These are phyloP conservation scores for Galeopterus variegatus DNA, from an alignment of 2,113 vertebrate genomes.

Conservation along the genomic window DNA sequence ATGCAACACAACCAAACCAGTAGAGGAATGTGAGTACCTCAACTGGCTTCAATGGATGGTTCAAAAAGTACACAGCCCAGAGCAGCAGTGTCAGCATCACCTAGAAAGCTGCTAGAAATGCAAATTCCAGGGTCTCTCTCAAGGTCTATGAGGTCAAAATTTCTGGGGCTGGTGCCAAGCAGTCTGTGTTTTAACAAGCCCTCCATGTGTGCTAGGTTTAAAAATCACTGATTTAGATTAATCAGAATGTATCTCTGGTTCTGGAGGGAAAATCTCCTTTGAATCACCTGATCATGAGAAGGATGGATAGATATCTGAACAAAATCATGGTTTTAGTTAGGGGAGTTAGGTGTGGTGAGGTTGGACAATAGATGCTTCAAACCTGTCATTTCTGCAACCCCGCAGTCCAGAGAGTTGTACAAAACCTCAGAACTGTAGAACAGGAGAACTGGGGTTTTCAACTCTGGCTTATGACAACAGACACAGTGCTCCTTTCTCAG, in stretches of 20 bases:
- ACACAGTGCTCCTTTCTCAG: too few species aligned
- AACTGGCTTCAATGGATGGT: fast-evolving
- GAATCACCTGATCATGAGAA: not conserved
- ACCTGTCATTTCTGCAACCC: not conserved
- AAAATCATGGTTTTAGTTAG: not conserved
- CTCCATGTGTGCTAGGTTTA: not conserved
- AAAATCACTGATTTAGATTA: not conserved
- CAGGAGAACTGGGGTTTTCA: conserved; percentile 44
- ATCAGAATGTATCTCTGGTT: not conserved
- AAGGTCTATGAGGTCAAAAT: not conserved
- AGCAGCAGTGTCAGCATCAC: not conserved
- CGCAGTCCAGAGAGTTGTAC: conserved; percentile 10
- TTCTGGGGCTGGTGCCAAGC: too few species aligned
- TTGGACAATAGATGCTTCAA: not conserved
- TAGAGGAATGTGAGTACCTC: not conserved
- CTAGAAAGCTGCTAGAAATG: not conserved
- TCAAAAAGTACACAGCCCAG: not conserved
- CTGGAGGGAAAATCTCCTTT: not conserved
- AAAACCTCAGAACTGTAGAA: not conserved
- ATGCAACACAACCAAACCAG: not conserved
- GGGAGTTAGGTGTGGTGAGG: not conserved
- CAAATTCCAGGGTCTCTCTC: not conserved
- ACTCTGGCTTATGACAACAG: not conserved
- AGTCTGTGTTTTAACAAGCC: not conserved
- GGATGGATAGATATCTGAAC: not conserved